A percentile compares a stretch with the other conserved stretches of the same genome.
phyloP scores from a whole-genome alignment of 2,888 invertebrate genomes.

The Acleris emargana region DNA sequence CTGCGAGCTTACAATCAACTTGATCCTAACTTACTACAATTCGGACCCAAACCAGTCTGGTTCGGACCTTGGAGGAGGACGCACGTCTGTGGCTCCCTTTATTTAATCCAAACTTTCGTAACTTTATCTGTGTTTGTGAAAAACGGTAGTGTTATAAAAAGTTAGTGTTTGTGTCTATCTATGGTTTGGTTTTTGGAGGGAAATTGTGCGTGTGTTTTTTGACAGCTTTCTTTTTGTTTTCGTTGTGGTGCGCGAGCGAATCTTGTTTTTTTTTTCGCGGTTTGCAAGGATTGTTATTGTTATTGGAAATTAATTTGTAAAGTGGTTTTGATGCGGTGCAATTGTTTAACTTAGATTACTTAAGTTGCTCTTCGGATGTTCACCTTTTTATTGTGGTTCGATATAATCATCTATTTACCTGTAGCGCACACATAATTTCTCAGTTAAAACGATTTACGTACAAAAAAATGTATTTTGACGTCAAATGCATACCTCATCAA shows the following conservation, averaged over 20 bases:
- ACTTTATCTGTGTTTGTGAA: slow-evolving; percentile 26
- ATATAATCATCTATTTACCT: too few species aligned
- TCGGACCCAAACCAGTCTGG: slow-evolving; percentile 53
- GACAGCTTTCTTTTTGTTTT: slow-evolving; percentile 19
- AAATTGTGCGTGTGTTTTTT: slow-evolving; percentile 20
- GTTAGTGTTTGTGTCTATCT: slow-evolving; percentile 7
- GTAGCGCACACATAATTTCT: too few species aligned
- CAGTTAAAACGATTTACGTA: too few species aligned
- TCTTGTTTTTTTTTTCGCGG: slow-evolving; percentile 20
- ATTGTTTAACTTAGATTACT: background rate
- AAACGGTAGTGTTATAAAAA: slow-evolving; percentile 14
- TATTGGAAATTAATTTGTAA: background rate
- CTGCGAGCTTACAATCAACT: slow-evolving; percentile 34
- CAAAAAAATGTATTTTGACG: too few species aligned
- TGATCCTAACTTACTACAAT: slow-evolving; percentile 33
- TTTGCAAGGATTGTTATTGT: slow-evolving; percentile 5
- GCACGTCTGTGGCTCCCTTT: slow-evolving; percentile 45
- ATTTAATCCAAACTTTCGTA: slow-evolving; percentile 13
- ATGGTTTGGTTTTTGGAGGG: slow-evolving; percentile 22
- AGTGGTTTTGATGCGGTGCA: background rate
- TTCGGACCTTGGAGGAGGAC: slow-evolving; percentile 43
- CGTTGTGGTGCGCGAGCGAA: slow-evolving; percentile 19
- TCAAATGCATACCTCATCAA: too few species aligned
- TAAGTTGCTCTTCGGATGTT: background rate
- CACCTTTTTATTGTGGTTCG: too few species aligned